These are phyloP conservation scores for Euclidia mi DNA, from an alignment of 2,888 invertebrate genomes.

Conservation along the genomic window DNA sequence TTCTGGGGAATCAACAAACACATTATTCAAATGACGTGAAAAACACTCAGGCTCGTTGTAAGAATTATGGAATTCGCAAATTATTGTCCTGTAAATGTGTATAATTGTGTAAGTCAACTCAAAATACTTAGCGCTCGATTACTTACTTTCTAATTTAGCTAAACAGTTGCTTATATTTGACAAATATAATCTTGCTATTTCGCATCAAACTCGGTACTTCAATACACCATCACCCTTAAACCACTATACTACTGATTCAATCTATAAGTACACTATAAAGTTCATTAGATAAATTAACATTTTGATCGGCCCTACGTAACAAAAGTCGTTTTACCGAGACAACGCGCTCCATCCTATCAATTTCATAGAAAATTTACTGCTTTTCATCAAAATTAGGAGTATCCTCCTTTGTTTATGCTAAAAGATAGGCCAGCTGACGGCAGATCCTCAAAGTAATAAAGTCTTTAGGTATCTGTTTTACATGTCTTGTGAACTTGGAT, in stretches of 20 bases:
- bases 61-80: no score
- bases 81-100: no score
- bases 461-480: constrained; percentile 49
- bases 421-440: constrained; percentile 48
- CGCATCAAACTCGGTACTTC: no score
- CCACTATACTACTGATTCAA: constrained; percentile 14
- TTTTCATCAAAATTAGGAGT: constrained; percentile 57
- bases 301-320: constrained; percentile 56
- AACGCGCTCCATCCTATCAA: constrained; percentile 57
- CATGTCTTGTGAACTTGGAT: constrained; percentile 11
- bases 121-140: no score
- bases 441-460: constrained; percentile 46
- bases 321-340: constrained; percentile 55
- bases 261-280: constrained; percentile 35
- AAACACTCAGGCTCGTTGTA: no score
- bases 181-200: constrained; percentile 10
- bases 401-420: constrained; percentile 45
- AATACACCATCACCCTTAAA: no score
- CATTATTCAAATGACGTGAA: no score
- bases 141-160: no score
- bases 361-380: constrained; percentile 59
- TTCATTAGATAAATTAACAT: constrained; percentile 64
- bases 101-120: no score
- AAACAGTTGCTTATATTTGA: no score
- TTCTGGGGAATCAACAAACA: no score